phyloP scores from a whole-genome alignment of 2,888 invertebrate species.

The Opisthograptis luteolata region DNA sequence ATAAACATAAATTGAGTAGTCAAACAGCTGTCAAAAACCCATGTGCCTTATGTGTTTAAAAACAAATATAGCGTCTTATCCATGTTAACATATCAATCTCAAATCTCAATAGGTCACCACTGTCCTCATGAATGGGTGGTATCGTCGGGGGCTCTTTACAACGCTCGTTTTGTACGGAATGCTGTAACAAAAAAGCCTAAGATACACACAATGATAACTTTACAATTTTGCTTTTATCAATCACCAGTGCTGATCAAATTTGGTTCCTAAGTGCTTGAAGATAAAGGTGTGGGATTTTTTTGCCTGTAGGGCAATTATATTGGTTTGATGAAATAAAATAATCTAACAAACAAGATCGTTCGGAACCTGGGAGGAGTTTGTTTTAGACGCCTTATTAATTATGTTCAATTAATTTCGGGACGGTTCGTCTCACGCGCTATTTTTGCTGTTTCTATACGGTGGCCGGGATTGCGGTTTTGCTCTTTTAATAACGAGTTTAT shows the following conservation, averaged over 20 bases:
- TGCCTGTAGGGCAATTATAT: constrained; percentile 27
- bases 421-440: constrained; percentile 61
- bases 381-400: constrained; percentile 82
- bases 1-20: too few species aligned
- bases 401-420: constrained; percentile 81
- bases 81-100: constrained; percentile 55
- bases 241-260: constrained; percentile 26
- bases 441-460: constrained; percentile 65
- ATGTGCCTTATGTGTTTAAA: constrained; percentile 7
- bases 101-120: constrained; percentile 82
- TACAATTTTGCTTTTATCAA: constrained; percentile 49
- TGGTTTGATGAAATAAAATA: constrained; percentile 68
- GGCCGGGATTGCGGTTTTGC: constrained; percentile 42
- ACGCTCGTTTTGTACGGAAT: constrained; percentile 83
- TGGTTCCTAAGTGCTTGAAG: constrained; percentile 37
- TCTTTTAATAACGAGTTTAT: constrained; percentile 36
- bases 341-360: constrained; percentile 68
- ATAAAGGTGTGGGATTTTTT: constrained; percentile 31
- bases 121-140: constrained; percentile 83
- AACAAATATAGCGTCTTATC: constrained; percentile 44
- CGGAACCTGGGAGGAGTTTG: constrained; percentile 75
- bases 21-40: too few species aligned
- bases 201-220: constrained; percentile 75
- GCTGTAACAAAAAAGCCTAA: constrained; percentile 81
- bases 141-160: constrained; percentile 82